phyloP scores from a whole-genome alignment of 1,140 invertebrate species.

The Oedothorax gibbosus region DNA sequence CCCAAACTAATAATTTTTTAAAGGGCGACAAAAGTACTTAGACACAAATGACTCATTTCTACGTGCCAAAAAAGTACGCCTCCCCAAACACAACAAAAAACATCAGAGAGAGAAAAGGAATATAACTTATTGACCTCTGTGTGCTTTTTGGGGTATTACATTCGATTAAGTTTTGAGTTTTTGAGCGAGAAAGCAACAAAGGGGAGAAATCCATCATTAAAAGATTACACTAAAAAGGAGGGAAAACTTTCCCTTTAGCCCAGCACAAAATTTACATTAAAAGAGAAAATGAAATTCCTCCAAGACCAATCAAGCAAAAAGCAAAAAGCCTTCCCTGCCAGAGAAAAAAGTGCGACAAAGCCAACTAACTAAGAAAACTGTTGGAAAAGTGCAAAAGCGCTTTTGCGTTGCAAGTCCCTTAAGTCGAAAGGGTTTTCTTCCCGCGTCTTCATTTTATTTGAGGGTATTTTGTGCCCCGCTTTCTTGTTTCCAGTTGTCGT shows the following conservation, averaged over 20 bases:
- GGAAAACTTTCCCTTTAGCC: constrained; percentile 21
- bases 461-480: constrained; percentile 40
- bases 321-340: constrained; percentile 33
- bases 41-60: constrained; percentile 46
- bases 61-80: constrained; percentile 6
- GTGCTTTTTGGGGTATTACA: constrained; percentile 35
- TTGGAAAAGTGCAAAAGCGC: constrained; percentile 57
- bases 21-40: constrained; percentile 35
- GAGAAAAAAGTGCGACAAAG: constrained; percentile 42
- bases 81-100: constrained; percentile 1
- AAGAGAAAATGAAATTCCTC: constrained; percentile 57
- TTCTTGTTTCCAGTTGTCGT: constrained; percentile 56
- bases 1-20: constrained; percentile 46
- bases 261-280: constrained; percentile 59
- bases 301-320: constrained; percentile 57
- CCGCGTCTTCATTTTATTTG: constrained; percentile 55
- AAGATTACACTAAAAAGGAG: constrained; percentile 46
- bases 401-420: constrained; percentile 54
- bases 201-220: constrained; percentile 57
- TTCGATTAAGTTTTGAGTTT: constrained; percentile 57
- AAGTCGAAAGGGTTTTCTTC: constrained; percentile 55
- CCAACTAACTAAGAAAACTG: constrained; percentile 60
- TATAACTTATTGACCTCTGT: constrained; percentile 50
- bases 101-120: constrained; percentile 1
- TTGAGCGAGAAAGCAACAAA: constrained; percentile 6